phyloP scores from a whole-genome alignment of 2,113 vertebrate genomes.

The Serilophus lunatus region DNA sequence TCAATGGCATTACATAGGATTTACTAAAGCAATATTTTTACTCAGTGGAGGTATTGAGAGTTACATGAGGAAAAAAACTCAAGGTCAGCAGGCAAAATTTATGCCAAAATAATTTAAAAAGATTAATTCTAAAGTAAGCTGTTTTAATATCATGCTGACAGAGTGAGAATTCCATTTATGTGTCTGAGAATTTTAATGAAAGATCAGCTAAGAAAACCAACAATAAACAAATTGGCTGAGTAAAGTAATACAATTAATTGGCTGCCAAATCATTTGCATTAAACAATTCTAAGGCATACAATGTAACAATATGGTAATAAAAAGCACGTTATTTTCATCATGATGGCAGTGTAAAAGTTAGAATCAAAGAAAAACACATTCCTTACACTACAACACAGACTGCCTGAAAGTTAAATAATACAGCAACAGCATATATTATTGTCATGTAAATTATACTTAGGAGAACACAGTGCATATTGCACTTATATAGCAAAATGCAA shows the following conservation, averaged over 20 bases:
- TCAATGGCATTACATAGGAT: not conserved
- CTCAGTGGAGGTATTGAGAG: not conserved
- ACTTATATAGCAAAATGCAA: not conserved
- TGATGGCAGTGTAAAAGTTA: not conserved
- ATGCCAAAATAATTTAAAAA: not conserved
- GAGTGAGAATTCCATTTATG: not conserved
- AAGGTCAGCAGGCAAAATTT: not conserved
- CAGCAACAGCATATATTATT: not conserved
- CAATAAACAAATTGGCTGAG: not conserved
- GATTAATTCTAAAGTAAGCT: not conserved
- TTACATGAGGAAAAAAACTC: not conserved
- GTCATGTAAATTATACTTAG: not conserved
- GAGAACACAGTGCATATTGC: not conserved
- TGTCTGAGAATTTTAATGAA: not conserved
- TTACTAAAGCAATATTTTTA: not conserved
- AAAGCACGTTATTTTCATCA: not conserved
- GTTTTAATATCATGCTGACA: not conserved
- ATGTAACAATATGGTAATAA: not conserved
- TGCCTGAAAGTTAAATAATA: slow-evolving; percentile 9
- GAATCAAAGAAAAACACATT: slow-evolving; percentile 8
- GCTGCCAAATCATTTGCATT: not conserved
- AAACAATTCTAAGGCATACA: not conserved
- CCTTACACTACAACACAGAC: not conserved
- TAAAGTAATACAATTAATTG: not conserved
- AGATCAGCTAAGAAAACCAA: not conserved